phyloP scores from a whole-genome alignment of 2,888 invertebrate genomes.

The Agonopterix subpropinquella region DNA sequence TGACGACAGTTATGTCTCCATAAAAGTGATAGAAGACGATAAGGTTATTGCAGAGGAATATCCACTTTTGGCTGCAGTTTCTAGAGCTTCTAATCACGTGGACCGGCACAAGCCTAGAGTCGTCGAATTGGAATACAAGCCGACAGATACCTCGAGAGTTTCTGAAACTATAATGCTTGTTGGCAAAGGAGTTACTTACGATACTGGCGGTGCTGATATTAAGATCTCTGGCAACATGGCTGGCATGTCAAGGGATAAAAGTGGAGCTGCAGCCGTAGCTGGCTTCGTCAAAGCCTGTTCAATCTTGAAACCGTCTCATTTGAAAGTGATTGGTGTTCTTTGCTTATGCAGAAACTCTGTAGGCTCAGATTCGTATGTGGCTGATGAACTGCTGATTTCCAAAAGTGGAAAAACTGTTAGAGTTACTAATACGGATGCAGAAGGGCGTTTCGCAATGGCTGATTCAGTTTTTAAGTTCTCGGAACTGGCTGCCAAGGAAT shows the following conservation, averaged over 20 bases:
- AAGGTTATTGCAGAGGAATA: constrained; percentile 80
- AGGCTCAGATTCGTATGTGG: constrained; percentile 87
- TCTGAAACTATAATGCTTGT: constrained; percentile 86
- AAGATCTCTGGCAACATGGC: constrained; percentile 83
- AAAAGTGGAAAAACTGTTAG: constrained; percentile 87
- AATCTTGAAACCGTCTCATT: constrained; percentile 81
- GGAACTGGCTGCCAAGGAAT: constrained; percentile 75
- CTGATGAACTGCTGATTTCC: constrained; percentile 89
- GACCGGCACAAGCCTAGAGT: constrained; percentile 79
- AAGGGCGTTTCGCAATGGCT: constrained; percentile 93
- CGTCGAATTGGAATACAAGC: constrained; percentile 78
- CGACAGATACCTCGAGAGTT: constrained; percentile 58
- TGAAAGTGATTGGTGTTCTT: constrained; percentile 86
- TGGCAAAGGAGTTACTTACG: constrained; percentile 92
- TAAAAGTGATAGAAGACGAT: constrained; percentile 78
- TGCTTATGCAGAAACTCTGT: constrained; percentile 91
- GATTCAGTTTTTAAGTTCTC: constrained; percentile 79
- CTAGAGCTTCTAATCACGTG: constrained; percentile 82
- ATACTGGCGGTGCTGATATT: constrained; percentile 86
- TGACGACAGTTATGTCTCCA: constrained; percentile 74
- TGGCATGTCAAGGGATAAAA: constrained; percentile 93
- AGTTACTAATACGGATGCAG: constrained; percentile 93
- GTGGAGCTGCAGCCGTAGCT: constrained; percentile 91
- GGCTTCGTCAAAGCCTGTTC: constrained; percentile 89
- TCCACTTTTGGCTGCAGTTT: constrained; percentile 85